Evolutionary conservation across 1,140 invertebrate genomes (phyloP), one percentile per base, ranked within the genome.

Genomic region (Aphaenogaster floridana): DNA sequence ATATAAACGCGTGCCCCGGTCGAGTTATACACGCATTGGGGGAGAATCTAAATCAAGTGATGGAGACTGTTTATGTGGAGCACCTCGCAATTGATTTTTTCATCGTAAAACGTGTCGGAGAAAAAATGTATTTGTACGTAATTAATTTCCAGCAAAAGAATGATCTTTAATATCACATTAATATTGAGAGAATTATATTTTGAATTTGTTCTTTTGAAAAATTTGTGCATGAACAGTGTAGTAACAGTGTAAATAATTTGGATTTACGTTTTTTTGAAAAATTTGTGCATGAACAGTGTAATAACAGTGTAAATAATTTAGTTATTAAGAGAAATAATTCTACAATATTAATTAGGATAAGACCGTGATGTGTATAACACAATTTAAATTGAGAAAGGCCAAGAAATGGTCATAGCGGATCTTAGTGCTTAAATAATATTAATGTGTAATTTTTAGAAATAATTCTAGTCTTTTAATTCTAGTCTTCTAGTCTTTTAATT

Each of bases 11-110:
- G 66, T 91, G 85, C 54, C 86, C 76, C 61, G 63, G 88, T 91
- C 85, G 81, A 48, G 39, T 89, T 86, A 66, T 61, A 71, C 52
- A 77, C 74, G 13, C 77, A 78, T 76, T 85, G 86, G 93, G 91
- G 92, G 93, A 93, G 91, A 93, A 90, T 87, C 84, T 76, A 86
- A 90, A 89, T 93, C 86, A 89, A 91, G 88, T 86, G 78, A 83
- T 17, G n/a, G 54, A 36, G 21, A 54, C 64, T 86, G 59, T 86
- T 91, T 90, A 88, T 85, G 71, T 90, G 34, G 59, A 54, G 52
- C 80, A 64, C 2, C 34, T 42, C 8, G 28, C 36, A 52, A 86
- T 78, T 86, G 39, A 66, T 66, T 86, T 86, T 21, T n/a, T 3
- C 9, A 66, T 66, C 21, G 9, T 66, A 15, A 63, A 85, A 34